Evolutionary conservation across 2,888 invertebrate genomes (phyloP).

Genomic region (Apamea sordens): DNA sequence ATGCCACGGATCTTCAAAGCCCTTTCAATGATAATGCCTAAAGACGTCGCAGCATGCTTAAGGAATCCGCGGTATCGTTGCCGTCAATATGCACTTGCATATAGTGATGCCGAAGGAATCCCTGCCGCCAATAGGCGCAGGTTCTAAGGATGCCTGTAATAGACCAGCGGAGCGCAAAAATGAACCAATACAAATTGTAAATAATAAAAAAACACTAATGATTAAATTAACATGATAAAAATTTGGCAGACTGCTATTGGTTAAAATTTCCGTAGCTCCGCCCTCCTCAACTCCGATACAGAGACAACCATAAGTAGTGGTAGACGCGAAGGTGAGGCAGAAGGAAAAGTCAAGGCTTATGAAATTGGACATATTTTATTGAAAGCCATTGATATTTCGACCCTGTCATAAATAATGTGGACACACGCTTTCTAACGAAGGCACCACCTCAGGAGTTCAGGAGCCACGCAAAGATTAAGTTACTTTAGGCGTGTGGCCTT

Average conservation of each 20-base stretch:
- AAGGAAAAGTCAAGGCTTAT: constrained; percentile 20
- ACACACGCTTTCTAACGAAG: constrained; percentile 43
- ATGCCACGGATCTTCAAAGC: too few relatives aligned
- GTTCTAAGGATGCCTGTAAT: not conserved
- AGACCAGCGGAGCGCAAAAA: not conserved
- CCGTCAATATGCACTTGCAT: not conserved
- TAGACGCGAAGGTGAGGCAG: not conserved
- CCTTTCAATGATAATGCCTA: not conserved
- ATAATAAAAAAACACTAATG: not conserved
- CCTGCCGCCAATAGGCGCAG: not conserved
- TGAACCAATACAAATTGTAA: not conserved
- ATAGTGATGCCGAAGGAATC: not conserved
- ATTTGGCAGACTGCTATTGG: too few relatives aligned
- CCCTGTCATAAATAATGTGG: constrained; percentile 38
- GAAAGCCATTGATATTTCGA: constrained; percentile 49
- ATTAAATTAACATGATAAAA: not conserved
- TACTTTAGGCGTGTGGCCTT: constrained; percentile 33
- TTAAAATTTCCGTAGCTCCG: too few relatives aligned
- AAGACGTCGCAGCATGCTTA: not conserved
- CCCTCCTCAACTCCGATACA: not conserved
- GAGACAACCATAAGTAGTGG: not conserved
- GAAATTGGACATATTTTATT: constrained; percentile 33
- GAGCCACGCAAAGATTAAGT: constrained; percentile 53
- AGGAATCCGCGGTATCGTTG: too few relatives aligned
- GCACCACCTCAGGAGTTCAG: constrained; percentile 40